phyloP scores from a whole-genome alignment of 1,140 invertebrate species.

The Drosophila setifemur region DNA sequence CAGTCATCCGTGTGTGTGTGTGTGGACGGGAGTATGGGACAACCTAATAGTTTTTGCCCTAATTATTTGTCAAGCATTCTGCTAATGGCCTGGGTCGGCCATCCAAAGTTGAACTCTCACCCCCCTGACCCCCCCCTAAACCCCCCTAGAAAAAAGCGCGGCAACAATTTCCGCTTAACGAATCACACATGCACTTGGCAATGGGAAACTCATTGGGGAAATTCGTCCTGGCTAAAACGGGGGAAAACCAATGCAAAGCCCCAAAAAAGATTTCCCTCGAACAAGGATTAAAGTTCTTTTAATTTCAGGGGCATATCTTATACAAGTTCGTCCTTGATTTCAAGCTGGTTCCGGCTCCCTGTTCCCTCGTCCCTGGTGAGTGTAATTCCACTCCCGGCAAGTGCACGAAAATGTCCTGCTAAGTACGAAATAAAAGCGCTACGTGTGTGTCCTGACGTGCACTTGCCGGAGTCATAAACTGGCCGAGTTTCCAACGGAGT shows the following conservation, averaged over 20 bases:
- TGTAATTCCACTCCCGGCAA: slow-evolving; percentile 31
- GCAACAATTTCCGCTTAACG: slow-evolving; percentile 5
- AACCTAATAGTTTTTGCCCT: slow-evolving; percentile 65
- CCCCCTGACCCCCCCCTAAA: background rate
- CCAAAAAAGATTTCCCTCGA: background rate
- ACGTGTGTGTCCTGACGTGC: slow-evolving; percentile 62
- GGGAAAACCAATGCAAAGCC: background rate
- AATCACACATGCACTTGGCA: slow-evolving; percentile 20
- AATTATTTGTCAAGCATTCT: slow-evolving; percentile 76
- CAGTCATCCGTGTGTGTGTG: slow-evolving; percentile 49
- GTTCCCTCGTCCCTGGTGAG: background rate
- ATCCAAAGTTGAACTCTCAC: background rate
- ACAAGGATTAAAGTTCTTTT: background rate
- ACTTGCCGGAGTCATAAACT: slow-evolving; percentile 49
- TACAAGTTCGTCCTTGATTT: background rate
- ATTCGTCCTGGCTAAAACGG: background rate
- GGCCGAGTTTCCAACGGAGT: slow-evolving; percentile 22
- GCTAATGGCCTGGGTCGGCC: slow-evolving; percentile 70
- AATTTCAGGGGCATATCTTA: background rate
- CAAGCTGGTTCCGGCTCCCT: too few relatives aligned
- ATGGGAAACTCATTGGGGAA: slow-evolving; percentile 19
- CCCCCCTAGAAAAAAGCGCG: background rate
- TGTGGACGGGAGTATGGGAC: slow-evolving; percentile 21
- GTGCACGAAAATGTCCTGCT: slow-evolving; percentile 53
- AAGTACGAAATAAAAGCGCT: slow-evolving; percentile 68